phyloP scores from a whole-genome alignment of 2,113 vertebrate genomes.

The Ascaphus truei region DNA sequence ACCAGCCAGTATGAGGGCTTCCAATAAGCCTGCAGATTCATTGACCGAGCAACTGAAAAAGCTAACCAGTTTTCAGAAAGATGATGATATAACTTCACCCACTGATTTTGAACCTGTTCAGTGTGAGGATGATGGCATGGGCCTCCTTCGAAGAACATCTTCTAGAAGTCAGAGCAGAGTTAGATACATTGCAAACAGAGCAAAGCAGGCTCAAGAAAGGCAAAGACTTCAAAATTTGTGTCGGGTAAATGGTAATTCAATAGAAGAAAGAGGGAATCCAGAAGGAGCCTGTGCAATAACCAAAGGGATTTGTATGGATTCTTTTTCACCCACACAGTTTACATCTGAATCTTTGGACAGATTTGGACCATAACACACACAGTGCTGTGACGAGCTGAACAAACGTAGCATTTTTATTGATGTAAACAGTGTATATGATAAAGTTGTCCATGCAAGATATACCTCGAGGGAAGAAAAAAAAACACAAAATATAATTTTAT shows the following conservation, averaged over 20 bases:
- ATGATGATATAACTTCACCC: slow-evolving; percentile 66
- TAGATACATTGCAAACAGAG: slow-evolving; percentile 84
- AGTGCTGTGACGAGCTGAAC: slow-evolving; percentile 36
- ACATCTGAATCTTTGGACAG: slow-evolving; percentile 43
- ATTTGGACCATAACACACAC: slow-evolving; percentile 61
- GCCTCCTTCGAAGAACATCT: slow-evolving; percentile 73
- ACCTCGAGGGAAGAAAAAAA: background rate
- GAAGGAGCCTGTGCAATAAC: slow-evolving; percentile 83
- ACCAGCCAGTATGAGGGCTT: background rate
- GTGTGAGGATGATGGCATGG: slow-evolving; percentile 49
- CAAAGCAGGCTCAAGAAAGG: slow-evolving; percentile 83
- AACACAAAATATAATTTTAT: background rate
- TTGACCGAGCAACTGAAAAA: slow-evolving; percentile 78
- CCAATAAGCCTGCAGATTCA: slow-evolving; percentile 38
- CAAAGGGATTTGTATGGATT: slow-evolving; percentile 62
- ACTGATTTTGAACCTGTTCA: slow-evolving; percentile 38
- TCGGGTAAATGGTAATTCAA: slow-evolving; percentile 53
- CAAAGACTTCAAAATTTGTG: slow-evolving; percentile 70
- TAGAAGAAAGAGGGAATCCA: slow-evolving; percentile 84
- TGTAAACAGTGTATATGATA: slow-evolving; percentile 1
- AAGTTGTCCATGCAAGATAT: background rate
- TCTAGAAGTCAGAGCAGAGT: slow-evolving; percentile 89
- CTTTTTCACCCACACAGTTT: slow-evolving; percentile 53
- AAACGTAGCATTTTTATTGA: slow-evolving; percentile 37
- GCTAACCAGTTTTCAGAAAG: slow-evolving; percentile 79